phyloP scores from a whole-genome alignment of 1,140 invertebrate species.

The Chionoecetes opilio region DNA sequence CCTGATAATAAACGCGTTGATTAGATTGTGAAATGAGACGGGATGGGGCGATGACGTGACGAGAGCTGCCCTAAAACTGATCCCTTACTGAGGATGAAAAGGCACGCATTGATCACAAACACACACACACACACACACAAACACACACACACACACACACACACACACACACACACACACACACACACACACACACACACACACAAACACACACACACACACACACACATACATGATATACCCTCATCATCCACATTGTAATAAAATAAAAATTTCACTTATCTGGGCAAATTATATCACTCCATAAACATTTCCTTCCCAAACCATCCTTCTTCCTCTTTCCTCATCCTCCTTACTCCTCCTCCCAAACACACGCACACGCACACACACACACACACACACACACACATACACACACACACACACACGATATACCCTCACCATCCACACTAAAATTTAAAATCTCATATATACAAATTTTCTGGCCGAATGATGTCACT shows the following conservation, averaged over 20 bases:
- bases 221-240: too few species aligned
- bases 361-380: too few species aligned
- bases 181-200: too few species aligned
- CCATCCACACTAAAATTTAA: neutral
- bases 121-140: neutral
- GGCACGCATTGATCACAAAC: neutral
- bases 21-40: neutral
- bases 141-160: neutral
- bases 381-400: too few species aligned
- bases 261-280: neutral
- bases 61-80: neutral
- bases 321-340: too few species aligned
- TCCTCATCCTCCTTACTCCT: too few species aligned
- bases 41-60: neutral
- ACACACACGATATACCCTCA: neutral
- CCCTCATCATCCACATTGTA: neutral
- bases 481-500: constrained; percentile 4
- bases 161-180: too few species aligned
- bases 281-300: neutral
- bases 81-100: neutral
- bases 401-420: too few species aligned
- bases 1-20: neutral
- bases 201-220: too few species aligned
- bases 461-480: neutral
- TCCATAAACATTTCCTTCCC: too few species aligned